Percentiles rank a stretch among this genome's conserved stretches.
These are phyloP conservation scores for Creontiades dilutus DNA, from an alignment of 2,888 invertebrate species.

Conservation along the genomic window DNA sequence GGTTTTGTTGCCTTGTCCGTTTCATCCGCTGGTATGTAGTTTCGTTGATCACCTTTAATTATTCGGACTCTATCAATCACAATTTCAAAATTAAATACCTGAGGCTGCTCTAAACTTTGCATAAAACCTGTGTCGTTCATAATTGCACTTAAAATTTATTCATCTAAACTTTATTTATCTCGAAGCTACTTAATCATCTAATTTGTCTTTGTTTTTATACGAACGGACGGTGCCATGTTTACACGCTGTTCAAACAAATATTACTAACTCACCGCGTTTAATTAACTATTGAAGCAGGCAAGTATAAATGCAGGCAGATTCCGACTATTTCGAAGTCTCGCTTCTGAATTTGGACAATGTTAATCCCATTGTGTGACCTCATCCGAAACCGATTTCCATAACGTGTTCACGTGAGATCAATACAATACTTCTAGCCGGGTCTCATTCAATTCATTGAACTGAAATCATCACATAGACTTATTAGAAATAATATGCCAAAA, in stretches of 20 bases:
- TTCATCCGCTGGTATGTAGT: slow-evolving; percentile 54
- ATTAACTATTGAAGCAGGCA: too few relatives aligned
- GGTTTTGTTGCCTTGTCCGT: slow-evolving; percentile 1
- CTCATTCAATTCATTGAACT: too few relatives aligned
- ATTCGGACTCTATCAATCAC: slow-evolving; percentile 63
- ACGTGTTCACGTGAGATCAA: too few relatives aligned
- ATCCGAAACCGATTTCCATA: too few relatives aligned
- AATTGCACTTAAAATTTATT: background rate
- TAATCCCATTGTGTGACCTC: too few relatives aligned
- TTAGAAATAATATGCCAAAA: too few relatives aligned
- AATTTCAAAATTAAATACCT: slow-evolving; percentile 67
- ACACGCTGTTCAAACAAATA: background rate
- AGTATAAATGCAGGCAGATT: too few relatives aligned
- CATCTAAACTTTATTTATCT: background rate
- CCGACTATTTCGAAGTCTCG: too few relatives aligned
- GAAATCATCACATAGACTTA: too few relatives aligned
- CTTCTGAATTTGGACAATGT: too few relatives aligned
- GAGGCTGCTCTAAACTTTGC: slow-evolving; percentile 51
- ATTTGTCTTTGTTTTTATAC: background rate
- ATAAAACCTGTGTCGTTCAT: slow-evolving; percentile 2
- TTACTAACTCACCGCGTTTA: too few relatives aligned
- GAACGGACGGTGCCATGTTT: background rate
- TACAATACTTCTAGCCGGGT: too few relatives aligned
- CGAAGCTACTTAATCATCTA: background rate
- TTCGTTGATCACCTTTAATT: slow-evolving; percentile 61